Conservation (phyloP, 2,888 invertebrate genomes). For the Itoplectis maculator region DNA sequence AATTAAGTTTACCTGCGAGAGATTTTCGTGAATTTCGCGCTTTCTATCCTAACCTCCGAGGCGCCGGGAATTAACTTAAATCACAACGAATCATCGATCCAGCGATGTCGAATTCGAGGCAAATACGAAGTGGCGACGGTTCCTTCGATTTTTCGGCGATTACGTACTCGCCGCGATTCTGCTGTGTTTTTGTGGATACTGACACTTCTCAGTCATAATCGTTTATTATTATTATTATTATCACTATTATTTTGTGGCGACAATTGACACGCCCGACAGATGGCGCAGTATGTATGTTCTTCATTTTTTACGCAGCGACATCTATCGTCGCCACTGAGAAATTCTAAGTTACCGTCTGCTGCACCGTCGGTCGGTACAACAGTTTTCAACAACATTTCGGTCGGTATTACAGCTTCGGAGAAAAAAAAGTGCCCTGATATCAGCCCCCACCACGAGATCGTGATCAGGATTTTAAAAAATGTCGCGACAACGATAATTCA, state of each 20-base stretch:
- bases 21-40: neutral
- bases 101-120: neutral
- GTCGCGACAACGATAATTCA: no score
- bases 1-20: neutral
- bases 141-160: neutral
- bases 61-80: neutral
- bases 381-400: no score
- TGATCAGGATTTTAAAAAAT: no score
- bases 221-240: no score
- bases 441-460: no score
- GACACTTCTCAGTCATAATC: constrained; percentile 9
- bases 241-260: neutral
- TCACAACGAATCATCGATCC: neutral
- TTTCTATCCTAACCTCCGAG: constrained; percentile 45
- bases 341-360: no score
- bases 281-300: neutral
- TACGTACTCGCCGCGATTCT: neutral
- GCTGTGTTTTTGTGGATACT: constrained; percentile 1
- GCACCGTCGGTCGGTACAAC: no score
- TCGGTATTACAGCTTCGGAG: no score
- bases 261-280: neutral
- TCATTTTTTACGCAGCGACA: neutral
- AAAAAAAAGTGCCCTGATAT: no score
- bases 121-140: neutral
- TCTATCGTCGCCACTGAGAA: neutral